Percentiles rank a stretch among this genome's conserved stretches.
Evolutionary conservation across 2,797 vertebrate genomes (phyloP).

Genomic region (Morelia viridis): DNA sequence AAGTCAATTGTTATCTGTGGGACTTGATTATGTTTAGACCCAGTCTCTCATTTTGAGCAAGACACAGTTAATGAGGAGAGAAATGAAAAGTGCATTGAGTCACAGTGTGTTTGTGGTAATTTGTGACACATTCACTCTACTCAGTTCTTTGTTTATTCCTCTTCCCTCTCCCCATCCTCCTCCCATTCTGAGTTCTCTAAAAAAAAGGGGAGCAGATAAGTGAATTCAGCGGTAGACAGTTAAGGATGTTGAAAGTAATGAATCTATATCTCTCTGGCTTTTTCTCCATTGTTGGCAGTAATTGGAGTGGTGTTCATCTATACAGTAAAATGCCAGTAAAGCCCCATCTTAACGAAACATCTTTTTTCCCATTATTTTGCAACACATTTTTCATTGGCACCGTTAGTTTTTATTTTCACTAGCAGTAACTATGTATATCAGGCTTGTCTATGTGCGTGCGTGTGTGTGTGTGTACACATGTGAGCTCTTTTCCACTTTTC

Average conservation of each 20-base stretch:
- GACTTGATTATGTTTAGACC: slow-evolving; percentile 78
- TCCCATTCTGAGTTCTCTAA: slow-evolving; percentile 66
- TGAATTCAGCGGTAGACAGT: slow-evolving; percentile 75
- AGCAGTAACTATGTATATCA: background rate
- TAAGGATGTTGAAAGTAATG: slow-evolving; percentile 84
- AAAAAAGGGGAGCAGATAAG: slow-evolving; percentile 75
- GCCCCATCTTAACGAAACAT: slow-evolving; percentile 78
- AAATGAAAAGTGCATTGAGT: slow-evolving; percentile 79
- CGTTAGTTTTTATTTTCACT: slow-evolving; percentile 72
- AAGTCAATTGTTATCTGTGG: slow-evolving; percentile 80
- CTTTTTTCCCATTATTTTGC: slow-evolving; percentile 78
- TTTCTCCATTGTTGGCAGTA: slow-evolving; percentile 81
- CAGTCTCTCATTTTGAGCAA: slow-evolving; percentile 78
- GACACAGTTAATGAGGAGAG: slow-evolving; percentile 82
- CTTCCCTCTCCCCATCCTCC: slow-evolving; percentile 47
- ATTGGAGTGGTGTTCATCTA: slow-evolving; percentile 82
- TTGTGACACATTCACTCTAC: slow-evolving; percentile 77
- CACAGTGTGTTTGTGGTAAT: slow-evolving; percentile 80
- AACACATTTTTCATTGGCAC: slow-evolving; percentile 78
- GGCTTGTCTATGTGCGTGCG: background rate
- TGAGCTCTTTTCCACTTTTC: slow-evolving; percentile 72
- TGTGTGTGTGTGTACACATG: slow-evolving; percentile 43
- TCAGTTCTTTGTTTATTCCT: slow-evolving; percentile 78
- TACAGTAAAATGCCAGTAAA: slow-evolving; percentile 78
- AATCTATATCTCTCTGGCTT: slow-evolving; percentile 81